A percentile compares a stretch with the other conserved stretches of the same genome.
These are phyloP conservation scores for Sminthurides aquaticus DNA, from an alignment of 2,888 invertebrate species.

Conservation along the genomic window DNA sequence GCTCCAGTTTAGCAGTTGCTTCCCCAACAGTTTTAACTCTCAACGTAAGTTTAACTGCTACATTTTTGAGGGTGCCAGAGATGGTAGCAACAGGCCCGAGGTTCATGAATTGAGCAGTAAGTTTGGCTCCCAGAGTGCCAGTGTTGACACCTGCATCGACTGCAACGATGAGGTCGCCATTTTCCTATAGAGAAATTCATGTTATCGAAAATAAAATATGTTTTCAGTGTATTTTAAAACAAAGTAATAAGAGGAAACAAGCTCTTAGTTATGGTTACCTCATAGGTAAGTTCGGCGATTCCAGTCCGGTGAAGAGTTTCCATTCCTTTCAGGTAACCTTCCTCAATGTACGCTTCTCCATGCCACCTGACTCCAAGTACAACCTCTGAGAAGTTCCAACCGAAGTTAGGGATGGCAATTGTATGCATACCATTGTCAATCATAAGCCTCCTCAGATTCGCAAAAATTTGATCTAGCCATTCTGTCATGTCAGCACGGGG, in stretches of 20 bases:
- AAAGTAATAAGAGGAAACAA: too few species aligned
- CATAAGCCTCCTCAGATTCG: constrained; percentile 29
- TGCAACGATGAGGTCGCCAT: constrained; percentile 27
- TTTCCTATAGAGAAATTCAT: constrained; percentile 14
- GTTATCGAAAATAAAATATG: constrained; percentile 2
- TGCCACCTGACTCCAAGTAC: constrained; percentile 41
- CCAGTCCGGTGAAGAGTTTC: constrained; percentile 40
- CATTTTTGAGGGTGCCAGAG: constrained; percentile 23
- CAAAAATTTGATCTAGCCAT: constrained; percentile 29
- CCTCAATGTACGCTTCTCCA: constrained; percentile 38
- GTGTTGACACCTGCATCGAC: constrained; percentile 30
- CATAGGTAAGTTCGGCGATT: neutral
- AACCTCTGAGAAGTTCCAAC: constrained; percentile 34
- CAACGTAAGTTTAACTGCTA: constrained; percentile 20
- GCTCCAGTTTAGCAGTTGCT: constrained; percentile 19
- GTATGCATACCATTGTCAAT: constrained; percentile 32
- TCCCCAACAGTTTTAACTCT: constrained; percentile 11
- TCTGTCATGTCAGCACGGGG: constrained; percentile 3
- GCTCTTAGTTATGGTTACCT: too few species aligned
- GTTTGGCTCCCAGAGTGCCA: constrained; percentile 21
- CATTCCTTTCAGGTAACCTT: constrained; percentile 39
- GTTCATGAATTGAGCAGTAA: constrained; percentile 33
- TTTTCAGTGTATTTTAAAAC: too few species aligned
- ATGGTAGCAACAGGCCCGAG: constrained; percentile 26
- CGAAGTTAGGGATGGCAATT: constrained; percentile 33